Evolutionary conservation across 2,797 vertebrate genomes (phyloP).

Genomic region (Ctenochaetus hawaiiensis): DNA sequence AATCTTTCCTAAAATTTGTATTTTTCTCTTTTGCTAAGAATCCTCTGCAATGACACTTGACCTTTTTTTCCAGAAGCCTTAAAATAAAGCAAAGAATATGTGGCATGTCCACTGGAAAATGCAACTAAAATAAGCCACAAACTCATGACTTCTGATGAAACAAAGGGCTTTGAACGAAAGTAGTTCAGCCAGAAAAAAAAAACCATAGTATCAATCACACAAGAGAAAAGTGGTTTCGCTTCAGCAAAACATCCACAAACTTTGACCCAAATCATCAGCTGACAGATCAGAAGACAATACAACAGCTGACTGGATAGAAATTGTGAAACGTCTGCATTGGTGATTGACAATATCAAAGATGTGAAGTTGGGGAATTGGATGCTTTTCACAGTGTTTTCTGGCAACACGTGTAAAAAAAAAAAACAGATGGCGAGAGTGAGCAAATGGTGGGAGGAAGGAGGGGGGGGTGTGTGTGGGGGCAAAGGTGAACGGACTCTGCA

Average conservation of each 20-base stretch:
- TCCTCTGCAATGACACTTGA: constrained; percentile 6
- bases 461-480: background rate
- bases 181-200: constrained; percentile 2
- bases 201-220: constrained; percentile 2
- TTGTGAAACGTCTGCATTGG: constrained; percentile 33
- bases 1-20: background rate
- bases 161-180: background rate
- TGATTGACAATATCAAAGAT: background rate
- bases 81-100: constrained; percentile 13
- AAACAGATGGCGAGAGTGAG: constrained; percentile 30
- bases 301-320: constrained; percentile 51
- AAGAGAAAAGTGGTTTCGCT: constrained; percentile 31
- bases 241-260: constrained; percentile 47
- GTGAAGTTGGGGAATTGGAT: constrained; percentile 20
- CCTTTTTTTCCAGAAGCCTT: background rate
- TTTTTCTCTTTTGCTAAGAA: constrained; percentile 11
- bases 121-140: constrained; percentile 23
- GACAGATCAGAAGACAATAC: constrained; percentile 45
- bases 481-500: constrained; percentile 51
- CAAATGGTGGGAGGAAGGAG: background rate
- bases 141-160: constrained; percentile 51
- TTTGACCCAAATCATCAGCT: constrained; percentile 32
- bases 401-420: constrained; percentile 1
- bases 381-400: constrained; percentile 37
- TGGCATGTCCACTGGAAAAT: constrained; percentile 13